These are phyloP conservation scores for Myanophis thanlyinensis DNA, from an alignment of 2,113 vertebrate species.

Conservation along the genomic window DNA sequence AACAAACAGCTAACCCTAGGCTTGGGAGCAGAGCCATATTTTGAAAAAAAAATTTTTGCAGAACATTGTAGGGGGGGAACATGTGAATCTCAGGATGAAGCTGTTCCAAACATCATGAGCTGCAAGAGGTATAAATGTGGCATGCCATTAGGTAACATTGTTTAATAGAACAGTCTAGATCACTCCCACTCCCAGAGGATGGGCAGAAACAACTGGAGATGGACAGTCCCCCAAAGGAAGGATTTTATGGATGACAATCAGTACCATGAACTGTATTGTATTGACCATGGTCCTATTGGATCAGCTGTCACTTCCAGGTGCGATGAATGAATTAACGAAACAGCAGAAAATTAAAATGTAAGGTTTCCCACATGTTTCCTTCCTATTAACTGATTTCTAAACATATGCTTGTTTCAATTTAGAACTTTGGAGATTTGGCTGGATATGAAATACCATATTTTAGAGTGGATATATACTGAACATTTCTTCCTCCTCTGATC, in stretches of 20 bases:
- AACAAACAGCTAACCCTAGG: not conserved
- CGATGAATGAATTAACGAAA: not conserved
- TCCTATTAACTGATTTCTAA: not conserved
- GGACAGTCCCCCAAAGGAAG: not conserved
- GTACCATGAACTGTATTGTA: not conserved
- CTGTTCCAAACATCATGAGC: not conserved
- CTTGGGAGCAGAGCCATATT: not conserved
- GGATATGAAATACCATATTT: not conserved
- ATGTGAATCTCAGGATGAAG: not conserved
- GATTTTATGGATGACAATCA: not conserved
- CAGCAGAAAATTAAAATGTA: not conserved
- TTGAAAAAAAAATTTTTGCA: not conserved
- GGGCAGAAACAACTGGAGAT: not conserved
- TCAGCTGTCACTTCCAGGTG: not conserved
- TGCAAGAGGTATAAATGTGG: not conserved
- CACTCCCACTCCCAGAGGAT: not conserved
- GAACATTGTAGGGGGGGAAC: not conserved
- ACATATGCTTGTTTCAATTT: not conserved
- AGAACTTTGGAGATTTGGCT: not conserved
- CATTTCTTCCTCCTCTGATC: conserved; percentile 7
- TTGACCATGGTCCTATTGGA: not conserved
- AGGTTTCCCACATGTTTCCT: not conserved
- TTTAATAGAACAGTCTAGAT: not conserved
- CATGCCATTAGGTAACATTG: not conserved
- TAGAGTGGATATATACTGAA: not conserved